Percentiles rank a stretch among this genome's conserved stretches.
These are phyloP conservation scores for Sphecodes monilicornis DNA, from an alignment of 2,888 invertebrate species.

Conservation along the genomic window DNA sequence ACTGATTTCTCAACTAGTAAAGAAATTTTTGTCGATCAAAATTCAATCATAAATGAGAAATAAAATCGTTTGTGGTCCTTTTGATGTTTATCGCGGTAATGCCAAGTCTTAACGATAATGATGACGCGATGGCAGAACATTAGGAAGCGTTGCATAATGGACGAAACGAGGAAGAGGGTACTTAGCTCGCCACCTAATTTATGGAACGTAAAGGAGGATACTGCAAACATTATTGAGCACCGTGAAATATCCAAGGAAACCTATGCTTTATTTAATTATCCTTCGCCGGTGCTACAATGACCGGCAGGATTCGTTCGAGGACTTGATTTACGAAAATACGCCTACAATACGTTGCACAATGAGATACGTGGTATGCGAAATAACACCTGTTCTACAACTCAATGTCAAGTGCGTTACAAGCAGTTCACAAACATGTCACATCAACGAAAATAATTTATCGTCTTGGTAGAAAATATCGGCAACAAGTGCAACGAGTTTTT, in stretches of 20 bases:
- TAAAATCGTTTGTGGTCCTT: too few relatives aligned
- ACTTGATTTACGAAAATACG: neutral
- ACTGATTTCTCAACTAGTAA: neutral
- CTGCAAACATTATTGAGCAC: neutral
- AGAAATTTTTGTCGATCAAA: too few relatives aligned
- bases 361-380: neutral
- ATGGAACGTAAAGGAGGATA: constrained; percentile 23
- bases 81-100: neutral
- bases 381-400: neutral
- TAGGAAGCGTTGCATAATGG: constrained; percentile 37
- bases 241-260: constrained; percentile 5
- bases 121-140: constrained; percentile 10
- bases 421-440: neutral
- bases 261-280: constrained; percentile 2
- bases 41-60: fast-evolving
- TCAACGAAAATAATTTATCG: neutral
- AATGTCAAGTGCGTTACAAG: neutral
- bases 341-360: neutral
- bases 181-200: constrained; percentile 26
- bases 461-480: neutral
- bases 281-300: neutral
- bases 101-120: constrained; percentile 14
- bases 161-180: constrained; percentile 47
- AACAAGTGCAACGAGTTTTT: too few relatives aligned
- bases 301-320: neutral